These are phyloP conservation scores for Pteronura brasiliensis DNA, from an alignment of 2,113 vertebrate species.

Conservation along the genomic window DNA sequence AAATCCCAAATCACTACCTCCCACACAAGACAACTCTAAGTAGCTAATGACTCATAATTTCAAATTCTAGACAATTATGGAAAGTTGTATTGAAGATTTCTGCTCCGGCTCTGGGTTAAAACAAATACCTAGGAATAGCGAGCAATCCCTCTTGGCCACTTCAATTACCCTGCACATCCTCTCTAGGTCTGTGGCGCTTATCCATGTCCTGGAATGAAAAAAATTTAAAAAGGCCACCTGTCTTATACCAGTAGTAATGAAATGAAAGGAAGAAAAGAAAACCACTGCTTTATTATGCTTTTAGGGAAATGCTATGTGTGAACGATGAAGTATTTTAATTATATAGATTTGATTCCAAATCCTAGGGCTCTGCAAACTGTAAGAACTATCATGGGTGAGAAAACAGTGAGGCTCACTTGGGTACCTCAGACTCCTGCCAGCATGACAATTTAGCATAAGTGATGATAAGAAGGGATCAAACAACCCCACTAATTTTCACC, in stretches of 20 bases:
- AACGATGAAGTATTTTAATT: neutral
- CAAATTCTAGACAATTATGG: slow-evolving; percentile 27
- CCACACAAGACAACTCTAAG: neutral
- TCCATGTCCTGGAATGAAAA: slow-evolving; percentile 20
- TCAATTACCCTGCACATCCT: slow-evolving; percentile 46
- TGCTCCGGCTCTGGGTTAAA: slow-evolving; percentile 17
- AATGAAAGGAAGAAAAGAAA: neutral
- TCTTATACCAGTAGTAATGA: neutral
- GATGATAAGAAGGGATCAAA: neutral
- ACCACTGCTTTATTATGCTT: neutral
- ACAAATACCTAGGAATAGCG: slow-evolving; percentile 19
- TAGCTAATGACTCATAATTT: neutral
- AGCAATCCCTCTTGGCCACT: slow-evolving; percentile 45
- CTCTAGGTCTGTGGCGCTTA: slow-evolving; percentile 30
- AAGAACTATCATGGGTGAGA: neutral
- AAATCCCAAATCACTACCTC: neutral
- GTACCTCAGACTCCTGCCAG: neutral
- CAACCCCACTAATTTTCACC: neutral
- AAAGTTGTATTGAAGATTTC: slow-evolving; percentile 38
- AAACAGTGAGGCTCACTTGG: neutral
- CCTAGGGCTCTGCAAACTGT: neutral
- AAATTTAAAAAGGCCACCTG: neutral
- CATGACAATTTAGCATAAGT: neutral
- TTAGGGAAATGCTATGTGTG: neutral
- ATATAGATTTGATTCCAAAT: neutral